phyloP scores from a whole-genome alignment of 2,888 invertebrate genomes.

The Himalopsyche tibetana region DNA sequence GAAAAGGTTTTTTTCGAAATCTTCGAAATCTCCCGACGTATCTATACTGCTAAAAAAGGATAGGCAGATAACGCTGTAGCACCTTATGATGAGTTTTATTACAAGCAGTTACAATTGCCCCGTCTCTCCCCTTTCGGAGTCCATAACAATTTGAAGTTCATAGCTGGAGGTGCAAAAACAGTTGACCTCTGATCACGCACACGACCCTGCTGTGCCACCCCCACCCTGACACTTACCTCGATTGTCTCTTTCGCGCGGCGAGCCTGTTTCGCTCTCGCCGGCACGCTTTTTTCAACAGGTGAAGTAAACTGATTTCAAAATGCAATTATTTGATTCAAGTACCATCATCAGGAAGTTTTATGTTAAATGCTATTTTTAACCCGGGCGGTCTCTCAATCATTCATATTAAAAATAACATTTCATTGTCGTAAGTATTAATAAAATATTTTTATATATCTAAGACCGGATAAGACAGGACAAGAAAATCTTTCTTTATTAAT shows the following conservation, averaged over 20 bases:
- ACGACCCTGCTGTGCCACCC: slow-evolving; percentile 71
- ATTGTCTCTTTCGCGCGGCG: slow-evolving; percentile 70
- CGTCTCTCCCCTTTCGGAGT: slow-evolving; percentile 31
- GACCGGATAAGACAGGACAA: too few relatives aligned
- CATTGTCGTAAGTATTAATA: too few relatives aligned
- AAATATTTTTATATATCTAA: too few relatives aligned
- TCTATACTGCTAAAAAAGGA: not conserved
- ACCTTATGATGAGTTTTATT: slow-evolving; percentile 17
- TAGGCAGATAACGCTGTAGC: not conserved
- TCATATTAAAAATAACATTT: too few relatives aligned
- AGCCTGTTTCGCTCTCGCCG: not conserved
- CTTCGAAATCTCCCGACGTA: not conserved
- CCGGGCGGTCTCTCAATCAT: too few relatives aligned
- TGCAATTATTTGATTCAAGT: not conserved
- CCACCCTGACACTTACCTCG: slow-evolving; percentile 72
- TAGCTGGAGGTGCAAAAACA: slow-evolving; percentile 80
- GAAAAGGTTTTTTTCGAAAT: too few relatives aligned
- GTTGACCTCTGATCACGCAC: slow-evolving; percentile 79
- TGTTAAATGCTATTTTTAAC: too few relatives aligned
- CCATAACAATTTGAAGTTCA: slow-evolving; percentile 79
- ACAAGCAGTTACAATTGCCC: slow-evolving; percentile 32
- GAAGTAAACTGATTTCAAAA: slow-evolving; percentile 21
- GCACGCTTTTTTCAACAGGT: slow-evolving; percentile 29
- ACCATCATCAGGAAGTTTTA: too few relatives aligned
- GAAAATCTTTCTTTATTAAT: too few relatives aligned